These are phyloP conservation scores for Helicoverpa zea DNA, from an alignment of 1,140 invertebrate species.

Conservation along the genomic window DNA sequence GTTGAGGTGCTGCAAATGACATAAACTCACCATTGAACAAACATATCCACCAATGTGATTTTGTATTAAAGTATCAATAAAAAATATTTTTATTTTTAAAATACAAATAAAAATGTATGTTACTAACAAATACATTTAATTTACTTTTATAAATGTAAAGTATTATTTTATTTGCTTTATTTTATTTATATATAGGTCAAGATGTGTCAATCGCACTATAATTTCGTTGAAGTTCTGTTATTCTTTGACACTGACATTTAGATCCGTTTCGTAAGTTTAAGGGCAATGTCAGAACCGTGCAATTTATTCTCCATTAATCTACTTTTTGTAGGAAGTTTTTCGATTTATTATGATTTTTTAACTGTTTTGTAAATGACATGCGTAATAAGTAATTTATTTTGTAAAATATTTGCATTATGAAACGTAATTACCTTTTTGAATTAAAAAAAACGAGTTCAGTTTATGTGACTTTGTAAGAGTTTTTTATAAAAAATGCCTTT, in stretches of 20 bases:
- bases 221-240: constrained; percentile 1
- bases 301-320: constrained; percentile 46
- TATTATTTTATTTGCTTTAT: background rate
- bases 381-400: background rate
- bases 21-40: too few relatives aligned
- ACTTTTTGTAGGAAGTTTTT: constrained; percentile 17
- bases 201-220: background rate
- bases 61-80: background rate
- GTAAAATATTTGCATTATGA: background rate
- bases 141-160: background rate
- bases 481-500: too few relatives aligned
- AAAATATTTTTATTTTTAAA: background rate
- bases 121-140: too few relatives aligned
- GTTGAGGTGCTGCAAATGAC: background rate
- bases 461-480: too few relatives aligned
- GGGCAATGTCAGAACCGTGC: constrained; percentile 28
- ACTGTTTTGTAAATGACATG: background rate
- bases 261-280: constrained; percentile 34
- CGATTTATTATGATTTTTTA: background rate
- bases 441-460: too few relatives aligned
- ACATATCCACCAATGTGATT: too few relatives aligned
- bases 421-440: background rate
- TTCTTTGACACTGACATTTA: constrained; percentile 37
- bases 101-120: too few relatives aligned
- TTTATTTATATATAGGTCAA: background rate